Percentiles rank a stretch among this genome's conserved stretches.
These are phyloP conservation scores for Mylabris phalerata DNA, from an alignment of 1,140 invertebrate genomes.

Conservation along the genomic window DNA sequence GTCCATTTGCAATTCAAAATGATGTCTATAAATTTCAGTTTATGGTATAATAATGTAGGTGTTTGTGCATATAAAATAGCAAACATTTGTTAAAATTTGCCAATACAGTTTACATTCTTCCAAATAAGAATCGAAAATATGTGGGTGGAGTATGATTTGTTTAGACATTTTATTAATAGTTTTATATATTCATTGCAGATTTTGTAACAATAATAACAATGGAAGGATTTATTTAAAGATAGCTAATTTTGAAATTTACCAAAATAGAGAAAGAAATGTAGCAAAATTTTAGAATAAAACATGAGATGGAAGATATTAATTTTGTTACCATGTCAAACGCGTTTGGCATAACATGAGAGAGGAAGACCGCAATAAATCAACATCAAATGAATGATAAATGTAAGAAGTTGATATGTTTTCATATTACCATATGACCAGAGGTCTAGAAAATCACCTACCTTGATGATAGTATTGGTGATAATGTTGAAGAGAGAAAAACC, in stretches of 20 bases:
- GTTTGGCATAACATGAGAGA: constrained; percentile 18
- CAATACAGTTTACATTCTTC: constrained; percentile 9
- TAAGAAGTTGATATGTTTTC: constrained; percentile 15
- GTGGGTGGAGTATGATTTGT: neutral
- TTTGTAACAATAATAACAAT: too few relatives aligned
- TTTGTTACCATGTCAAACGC: constrained; percentile 11
- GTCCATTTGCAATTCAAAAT: constrained; percentile 22
- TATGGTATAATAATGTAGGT: constrained; percentile 20
- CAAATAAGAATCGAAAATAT: neutral
- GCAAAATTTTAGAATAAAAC: too few relatives aligned
- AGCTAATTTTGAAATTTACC: too few relatives aligned
- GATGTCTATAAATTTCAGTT: constrained; percentile 20
- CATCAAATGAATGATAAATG: constrained; percentile 17
- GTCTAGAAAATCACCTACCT: too few relatives aligned
- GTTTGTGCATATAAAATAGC: constrained; percentile 23
- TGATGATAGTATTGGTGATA: too few relatives aligned
- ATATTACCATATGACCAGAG: constrained; percentile 8
- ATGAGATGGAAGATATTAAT: constrained; percentile 8
- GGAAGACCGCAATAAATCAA: constrained; percentile 19
- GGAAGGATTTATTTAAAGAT: too few relatives aligned
- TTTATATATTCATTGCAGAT: too few relatives aligned
- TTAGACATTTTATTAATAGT: neutral
- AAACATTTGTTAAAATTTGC: constrained; percentile 26
- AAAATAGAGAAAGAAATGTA: too few relatives aligned
- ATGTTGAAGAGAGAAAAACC: too few relatives aligned